Evolutionary conservation across 2,113 vertebrate genomes (phyloP).

Genomic region (Numenius arquata): DNA sequence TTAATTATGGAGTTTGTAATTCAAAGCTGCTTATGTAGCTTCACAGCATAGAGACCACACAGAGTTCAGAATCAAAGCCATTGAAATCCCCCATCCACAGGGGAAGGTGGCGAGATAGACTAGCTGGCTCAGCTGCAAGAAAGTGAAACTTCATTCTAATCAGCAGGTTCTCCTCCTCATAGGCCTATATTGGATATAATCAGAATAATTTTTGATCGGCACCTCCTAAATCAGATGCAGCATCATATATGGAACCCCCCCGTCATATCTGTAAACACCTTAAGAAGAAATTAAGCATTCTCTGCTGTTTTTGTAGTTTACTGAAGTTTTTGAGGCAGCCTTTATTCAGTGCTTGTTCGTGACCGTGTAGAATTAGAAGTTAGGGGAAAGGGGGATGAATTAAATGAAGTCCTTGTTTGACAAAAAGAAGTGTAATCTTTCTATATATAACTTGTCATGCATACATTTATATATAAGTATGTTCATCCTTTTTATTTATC

Average conservation of each 20-base stretch:
- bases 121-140: neutral
- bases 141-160: neutral
- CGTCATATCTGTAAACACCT: neutral
- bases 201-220: neutral
- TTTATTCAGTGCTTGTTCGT: neutral
- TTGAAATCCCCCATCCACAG: neutral
- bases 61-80: neutral
- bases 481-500: neutral
- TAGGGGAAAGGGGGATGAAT: neutral
- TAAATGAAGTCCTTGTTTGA: neutral
- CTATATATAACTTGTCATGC: neutral
- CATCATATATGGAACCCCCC: neutral
- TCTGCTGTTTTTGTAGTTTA: neutral
- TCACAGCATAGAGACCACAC: fast-evolving
- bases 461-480: neutral
- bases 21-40: neutral
- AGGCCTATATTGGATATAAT: neutral
- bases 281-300: neutral
- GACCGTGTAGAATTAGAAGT: neutral
- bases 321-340: neutral
- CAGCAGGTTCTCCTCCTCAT: neutral
- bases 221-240: neutral
- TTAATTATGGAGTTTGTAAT: neutral
- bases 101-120: neutral
- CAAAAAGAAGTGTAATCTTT: neutral